Evolutionary conservation across 2,888 invertebrate genomes (phyloP), one percentile per base, ranked within the genome.

Genomic region (Cerastis rubricosa): DNA sequence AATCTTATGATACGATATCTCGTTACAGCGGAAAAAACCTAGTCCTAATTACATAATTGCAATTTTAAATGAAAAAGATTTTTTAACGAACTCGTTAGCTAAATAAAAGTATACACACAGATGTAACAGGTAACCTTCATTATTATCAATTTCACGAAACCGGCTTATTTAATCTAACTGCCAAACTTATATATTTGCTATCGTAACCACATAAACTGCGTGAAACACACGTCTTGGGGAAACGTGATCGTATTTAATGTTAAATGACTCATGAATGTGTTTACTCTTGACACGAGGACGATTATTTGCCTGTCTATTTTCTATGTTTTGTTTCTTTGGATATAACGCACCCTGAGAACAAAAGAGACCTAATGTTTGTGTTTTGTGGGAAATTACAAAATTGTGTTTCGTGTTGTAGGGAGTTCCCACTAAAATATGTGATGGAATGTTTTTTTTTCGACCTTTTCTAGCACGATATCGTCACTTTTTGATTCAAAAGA

Each of bases 221-320:
- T 79, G 61, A 74, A 87, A 77, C 65, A 75, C 70, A 65, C 74
- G 79, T 73, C 76, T 80, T 66, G 9, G 65, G 72, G 59, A 79
- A 87, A 85, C 89, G 79, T 84, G 86, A 84, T 70, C 65, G 9
- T 76, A 66, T 76, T 83, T 80, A 83, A 81, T 84, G 79, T 81
- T 65, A 80, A 80, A 82, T 86, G 81, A 88, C 63, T 88, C 88
- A 89, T 78, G 71, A 74, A 71, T 67, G 51, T 72, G 68, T 84
- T 84, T 74, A 49, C 76, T 76, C 64, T 67, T 74, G 71, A 71
- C 84, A 80, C 81, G 85, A 75, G 72, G 70, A 47, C 64, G 35
- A 57, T 51, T 73, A 73, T 70, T 65, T 75, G 43, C 45, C 68
- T 68, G 71, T 76, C 69, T 75, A 29, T 66, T n/a, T n/a, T n/a